Evolutionary conservation across 2,888 invertebrate species (phyloP).

Genomic region (Orthonevra nobilis): DNA sequence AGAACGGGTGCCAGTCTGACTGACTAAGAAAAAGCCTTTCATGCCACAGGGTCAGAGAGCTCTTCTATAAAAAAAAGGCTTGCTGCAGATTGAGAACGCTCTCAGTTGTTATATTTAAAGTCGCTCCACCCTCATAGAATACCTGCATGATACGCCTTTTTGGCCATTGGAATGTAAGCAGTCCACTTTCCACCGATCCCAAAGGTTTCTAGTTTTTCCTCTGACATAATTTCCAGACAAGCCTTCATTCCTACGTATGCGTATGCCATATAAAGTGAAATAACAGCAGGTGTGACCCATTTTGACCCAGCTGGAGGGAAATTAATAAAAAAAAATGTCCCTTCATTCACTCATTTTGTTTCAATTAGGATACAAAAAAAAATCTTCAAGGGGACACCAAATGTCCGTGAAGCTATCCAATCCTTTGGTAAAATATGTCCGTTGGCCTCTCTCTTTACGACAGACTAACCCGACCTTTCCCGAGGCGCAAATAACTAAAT

Average conservation of each 20-base stretch:
- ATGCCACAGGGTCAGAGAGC: too few relatives aligned
- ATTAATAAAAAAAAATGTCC: constrained; percentile 59
- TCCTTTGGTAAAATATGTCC: constrained; percentile 49
- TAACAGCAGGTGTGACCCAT: constrained; percentile 27
- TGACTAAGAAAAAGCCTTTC: too few relatives aligned
- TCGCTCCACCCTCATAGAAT: too few relatives aligned
- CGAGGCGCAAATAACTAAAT: constrained; percentile 65
- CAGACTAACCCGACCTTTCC: constrained; percentile 43
- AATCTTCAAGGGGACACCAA: constrained; percentile 25
- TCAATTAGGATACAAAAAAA: constrained; percentile 59
- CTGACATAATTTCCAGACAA: too few relatives aligned
- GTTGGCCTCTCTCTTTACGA: constrained; percentile 14
- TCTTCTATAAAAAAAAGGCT: too few relatives aligned
- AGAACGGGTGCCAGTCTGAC: too few relatives aligned
- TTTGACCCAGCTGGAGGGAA: constrained; percentile 31
- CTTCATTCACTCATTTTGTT: constrained; percentile 66
- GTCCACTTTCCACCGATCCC: not conserved
- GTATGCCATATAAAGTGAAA: too few relatives aligned
- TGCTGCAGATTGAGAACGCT: too few relatives aligned
- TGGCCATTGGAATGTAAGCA: too few relatives aligned
- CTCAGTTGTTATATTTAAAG: too few relatives aligned
- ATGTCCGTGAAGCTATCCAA: constrained; percentile 10
- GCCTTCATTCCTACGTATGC: too few relatives aligned
- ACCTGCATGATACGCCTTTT: too few relatives aligned
- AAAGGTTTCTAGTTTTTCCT: constrained; percentile 64